Evolutionary conservation across 2,888 invertebrate genomes (phyloP), one percentile per base, ranked within the genome.

Genomic region (Rhamnusium bicolor): DNA sequence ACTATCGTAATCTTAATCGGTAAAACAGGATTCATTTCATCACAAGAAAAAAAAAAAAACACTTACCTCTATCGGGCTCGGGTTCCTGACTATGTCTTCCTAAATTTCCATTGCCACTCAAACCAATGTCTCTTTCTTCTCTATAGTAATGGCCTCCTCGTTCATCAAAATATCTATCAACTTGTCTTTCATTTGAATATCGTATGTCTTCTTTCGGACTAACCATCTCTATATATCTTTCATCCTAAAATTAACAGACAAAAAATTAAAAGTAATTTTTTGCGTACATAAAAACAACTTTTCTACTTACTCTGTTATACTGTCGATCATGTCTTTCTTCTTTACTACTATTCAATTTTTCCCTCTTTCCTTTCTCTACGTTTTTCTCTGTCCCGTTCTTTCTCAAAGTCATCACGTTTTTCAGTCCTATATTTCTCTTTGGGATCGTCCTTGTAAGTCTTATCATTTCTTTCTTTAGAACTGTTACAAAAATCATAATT

Each of bases 61-160:
- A n/a, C n/a, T 51, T 18, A 92, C 93, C 92, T 92, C 92, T 90
- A 84, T 91, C 91, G 81, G 90, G 89, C 83, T 92, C 92, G 84
- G 90, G 86, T 82, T 91, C 91, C 84, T 90, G 91, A 86, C 89
- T 90, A 79, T 90, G 90, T 78, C 90, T 89, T 82, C 80, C 82
- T 70, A 82, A 86, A 85, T 80, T 89, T 84, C 79, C 89, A 86
- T 82, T 84, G 61, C 84, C 84, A 87, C 91, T 88, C 81, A 90
- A 84, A 82, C 90, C 90, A 88, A 91, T 89, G 79, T 91, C 88
- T 86, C 92, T 89, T 83, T 92, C 85, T 53, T 88, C 84, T 78
- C 87, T 78, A 77, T 86, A 87, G 81, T 87, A 86, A 74, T 87
- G 86, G 46, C 84, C 82, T 18, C 86, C 83, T 78, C 87, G 79